Evolutionary conservation across 2,797 vertebrate species (phyloP), one percentile per base, ranked within the genome.

Genomic region (Kryptolebias ocellatus): DNA sequence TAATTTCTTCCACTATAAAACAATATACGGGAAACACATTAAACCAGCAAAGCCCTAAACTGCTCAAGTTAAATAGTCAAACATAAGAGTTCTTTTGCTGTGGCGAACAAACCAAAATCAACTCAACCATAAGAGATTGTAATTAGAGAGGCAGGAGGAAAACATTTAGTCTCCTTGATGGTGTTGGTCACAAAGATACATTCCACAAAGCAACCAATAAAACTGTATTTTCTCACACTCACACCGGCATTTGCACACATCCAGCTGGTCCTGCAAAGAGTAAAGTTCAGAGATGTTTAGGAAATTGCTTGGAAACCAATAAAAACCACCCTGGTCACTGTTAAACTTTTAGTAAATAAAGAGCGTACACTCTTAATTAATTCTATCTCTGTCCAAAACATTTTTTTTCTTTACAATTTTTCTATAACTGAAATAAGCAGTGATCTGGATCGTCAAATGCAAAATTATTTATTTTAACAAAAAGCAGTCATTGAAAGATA

Each of bases 131-230:
- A 80, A 84, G 72, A 80, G 76, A 64, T 64, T 58, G 78, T 89
- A 89, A 88, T 90, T 90, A 90, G 70, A 89, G 85, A 80, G 81
- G 71, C 72, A 83, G 83, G 83, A 90, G 87, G 20, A 89, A 83
- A 90, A 86, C 81, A 83, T 89, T 88, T 80, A 88, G 86, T 90
- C 83, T 84, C 78, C 81, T 83, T 88, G 83, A 91, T 91, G 89
- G 72, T 74, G 70, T 39, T 91, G 91, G 88, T 87, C 80, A 83
- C 68, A 68, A 73, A 75, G 37, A 84, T 78, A 78, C 72, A 37
- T 56, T 70, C 59, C 78, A 67, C 81, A 86, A 80, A 77, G 68
- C 70, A 76, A 85, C 72, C 51, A 80, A 59, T 55, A 18, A 60
- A 67, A 70, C 46, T 31, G 4, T 34, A 49, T 64, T 64, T 51